Evolutionary conservation across 1,140 invertebrate species (phyloP).

Genomic region (Protaetia brevitarsis): DNA sequence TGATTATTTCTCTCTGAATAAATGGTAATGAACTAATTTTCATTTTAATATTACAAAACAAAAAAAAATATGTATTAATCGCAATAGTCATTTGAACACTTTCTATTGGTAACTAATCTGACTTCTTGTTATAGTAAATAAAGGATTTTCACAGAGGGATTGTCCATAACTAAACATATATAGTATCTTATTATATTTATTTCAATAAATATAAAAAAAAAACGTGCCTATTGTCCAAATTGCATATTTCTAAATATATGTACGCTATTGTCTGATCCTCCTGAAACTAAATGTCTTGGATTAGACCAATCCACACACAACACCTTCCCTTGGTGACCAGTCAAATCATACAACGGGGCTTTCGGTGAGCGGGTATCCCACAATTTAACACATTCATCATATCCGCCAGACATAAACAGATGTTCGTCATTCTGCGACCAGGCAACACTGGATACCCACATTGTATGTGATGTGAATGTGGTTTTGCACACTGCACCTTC

Average conservation of each 20-base stretch:
- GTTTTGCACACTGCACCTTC: constrained; percentile 85
- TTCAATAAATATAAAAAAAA: background rate
- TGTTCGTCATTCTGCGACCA: constrained; percentile 87
- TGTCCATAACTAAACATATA: too few species aligned
- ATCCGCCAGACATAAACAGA: constrained; percentile 89
- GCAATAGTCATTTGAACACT: too few species aligned
- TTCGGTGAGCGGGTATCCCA: constrained; percentile 95
- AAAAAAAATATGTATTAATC: too few species aligned
- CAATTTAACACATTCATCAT: constrained; percentile 87
- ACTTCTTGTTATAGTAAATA: too few species aligned
- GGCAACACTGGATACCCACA: constrained; percentile 85
- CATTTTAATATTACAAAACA: too few species aligned
- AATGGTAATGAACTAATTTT: too few species aligned
- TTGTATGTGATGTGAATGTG: constrained; percentile 84
- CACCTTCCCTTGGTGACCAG: constrained; percentile 93
- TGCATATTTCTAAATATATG: constrained; percentile 76
- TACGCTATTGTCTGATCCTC: constrained; percentile 89
- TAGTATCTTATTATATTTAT: background rate
- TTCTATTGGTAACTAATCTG: too few species aligned
- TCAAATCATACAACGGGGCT: constrained; percentile 88
- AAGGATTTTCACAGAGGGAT: too few species aligned
- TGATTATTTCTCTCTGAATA: too few species aligned
- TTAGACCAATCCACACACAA: constrained; percentile 93
- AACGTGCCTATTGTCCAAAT: background rate
- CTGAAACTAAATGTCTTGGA: constrained; percentile 81